Percentiles rank a stretch among this genome's conserved stretches.
These are phyloP conservation scores for Erithacus rubecula DNA, from an alignment of 2,797 vertebrate genomes.

Conservation along the genomic window DNA sequence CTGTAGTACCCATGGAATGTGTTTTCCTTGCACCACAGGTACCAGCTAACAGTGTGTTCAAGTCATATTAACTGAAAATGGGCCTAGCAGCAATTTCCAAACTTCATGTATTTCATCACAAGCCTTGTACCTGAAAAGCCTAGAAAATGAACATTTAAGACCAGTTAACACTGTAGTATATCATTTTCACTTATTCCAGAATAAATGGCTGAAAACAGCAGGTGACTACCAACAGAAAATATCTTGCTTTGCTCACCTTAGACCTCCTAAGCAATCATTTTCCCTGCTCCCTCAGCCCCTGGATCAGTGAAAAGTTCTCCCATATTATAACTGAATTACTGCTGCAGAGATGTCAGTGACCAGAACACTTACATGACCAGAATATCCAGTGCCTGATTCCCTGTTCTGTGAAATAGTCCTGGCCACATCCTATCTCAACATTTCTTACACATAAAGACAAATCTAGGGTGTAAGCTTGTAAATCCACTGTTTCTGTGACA, in stretches of 20 bases:
- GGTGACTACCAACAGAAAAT: not conserved
- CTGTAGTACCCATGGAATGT: not conserved
- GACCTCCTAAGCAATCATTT: not conserved
- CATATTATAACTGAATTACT: not conserved
- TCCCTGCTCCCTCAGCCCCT: not conserved
- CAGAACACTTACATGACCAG: not conserved
- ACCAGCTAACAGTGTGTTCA: not conserved
- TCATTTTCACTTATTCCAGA: not conserved
- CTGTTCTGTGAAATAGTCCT: not conserved
- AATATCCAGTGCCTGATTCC: not conserved
- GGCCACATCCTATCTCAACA: not conserved
- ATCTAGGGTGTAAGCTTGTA: not conserved
- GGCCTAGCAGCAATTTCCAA: not conserved
- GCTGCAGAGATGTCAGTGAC: not conserved
- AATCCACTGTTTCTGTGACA: not conserved
- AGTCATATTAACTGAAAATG: not conserved
- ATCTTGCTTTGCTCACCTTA: not conserved
- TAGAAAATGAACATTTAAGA: not conserved
- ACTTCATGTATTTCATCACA: not conserved
- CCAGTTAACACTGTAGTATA: not conserved
- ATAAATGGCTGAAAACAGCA: not conserved
- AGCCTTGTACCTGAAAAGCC: not conserved
- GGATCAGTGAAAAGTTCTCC: not conserved
- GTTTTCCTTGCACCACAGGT: not conserved
- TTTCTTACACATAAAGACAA: conserved; percentile 2